These are phyloP conservation scores for Xylota sylvarum DNA, from an alignment of 2,888 invertebrate species.

Conservation along the genomic window DNA sequence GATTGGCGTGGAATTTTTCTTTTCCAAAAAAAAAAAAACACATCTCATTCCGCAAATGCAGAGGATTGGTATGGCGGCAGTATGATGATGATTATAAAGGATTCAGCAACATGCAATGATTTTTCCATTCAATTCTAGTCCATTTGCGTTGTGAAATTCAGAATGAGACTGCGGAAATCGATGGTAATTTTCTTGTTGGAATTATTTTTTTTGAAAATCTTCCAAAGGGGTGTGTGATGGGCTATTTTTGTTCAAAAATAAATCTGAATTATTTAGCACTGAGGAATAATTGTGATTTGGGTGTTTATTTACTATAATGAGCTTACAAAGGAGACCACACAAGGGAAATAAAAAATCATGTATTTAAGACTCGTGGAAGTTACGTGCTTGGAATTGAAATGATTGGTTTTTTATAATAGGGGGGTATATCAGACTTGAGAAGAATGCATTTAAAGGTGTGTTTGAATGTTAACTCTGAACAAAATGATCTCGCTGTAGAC, in stretches of 20 bases:
- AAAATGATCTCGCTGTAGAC: too few relatives aligned
- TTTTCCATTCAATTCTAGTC: conserved; percentile 29
- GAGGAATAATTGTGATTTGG: conserved; percentile 4
- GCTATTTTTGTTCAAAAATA: not conserved
- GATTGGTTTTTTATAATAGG: not conserved
- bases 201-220: not conserved
- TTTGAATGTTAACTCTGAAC: too few relatives aligned
- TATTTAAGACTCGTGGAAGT: not conserved
- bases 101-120: conserved; percentile 36
- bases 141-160: conserved; percentile 38
- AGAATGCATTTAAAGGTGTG: not conserved
- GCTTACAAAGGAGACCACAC: not conserved
- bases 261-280: not conserved
- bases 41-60: conserved; percentile 6
- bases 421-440: not conserved
- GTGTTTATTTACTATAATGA: not conserved
- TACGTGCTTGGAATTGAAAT: not conserved
- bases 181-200: not conserved
- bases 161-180: conserved; percentile 20
- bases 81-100: conserved; percentile 41
- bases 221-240: not conserved
- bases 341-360: not conserved
- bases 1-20: conserved; percentile 37
- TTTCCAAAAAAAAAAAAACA: conserved; percentile 1
- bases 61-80: conserved; percentile 4